Base-by-base conservation (phyloP, 2,113 vertebrate species). In the Carettochelys insculpta region DNA sequence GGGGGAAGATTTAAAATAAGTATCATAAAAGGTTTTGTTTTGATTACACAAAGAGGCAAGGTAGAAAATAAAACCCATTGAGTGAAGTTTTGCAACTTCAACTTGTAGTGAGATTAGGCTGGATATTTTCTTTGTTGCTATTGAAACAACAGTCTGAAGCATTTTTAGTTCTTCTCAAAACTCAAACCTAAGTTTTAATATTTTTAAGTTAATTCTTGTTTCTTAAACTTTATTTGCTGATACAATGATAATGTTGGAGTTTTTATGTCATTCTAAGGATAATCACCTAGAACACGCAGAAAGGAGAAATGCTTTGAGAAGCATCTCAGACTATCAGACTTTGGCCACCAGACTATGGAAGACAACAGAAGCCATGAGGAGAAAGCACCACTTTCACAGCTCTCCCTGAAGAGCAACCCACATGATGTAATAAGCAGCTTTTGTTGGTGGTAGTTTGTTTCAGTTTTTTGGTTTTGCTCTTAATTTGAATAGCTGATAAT, bases 11-110 rank as follows among this genome's bases (percentile, higher is more conserved):
- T 78, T n/a, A 58, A 78, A 78, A 85, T 84, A 50, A 47, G 34
- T 81, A 88, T 41, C 41, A 92, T 25, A 29, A n/a, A 58, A 1
- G 4, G 52, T 24, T 94, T 71, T 95, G 58, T 84, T 84, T 58
- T 92, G 53, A 85, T 87, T 88, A 88, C 47, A 54, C 17, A 85
- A 86, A 83, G 17, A 86, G 34, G 22, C 19, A 61, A 80, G 41
- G 68, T 16, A 86, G 24, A 92, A 90, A 94, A 91, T 85, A 56
- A 95, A 89, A 29, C 2, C 43, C 25, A 31, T 38, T 7, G 81
- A 90, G 19, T 48, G 31, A 90, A 71, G 16, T 65, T 90, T 76
- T 50, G 80, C 86, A 61, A 94, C 52, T 94, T 91, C 41, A 95
- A 53, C 92, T 94, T 92, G 78, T 24, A 91, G 83, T 83, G 92